These are phyloP conservation scores for Thymelicus lineola DNA, from an alignment of 2,888 invertebrate genomes.

Conservation along the genomic window DNA sequence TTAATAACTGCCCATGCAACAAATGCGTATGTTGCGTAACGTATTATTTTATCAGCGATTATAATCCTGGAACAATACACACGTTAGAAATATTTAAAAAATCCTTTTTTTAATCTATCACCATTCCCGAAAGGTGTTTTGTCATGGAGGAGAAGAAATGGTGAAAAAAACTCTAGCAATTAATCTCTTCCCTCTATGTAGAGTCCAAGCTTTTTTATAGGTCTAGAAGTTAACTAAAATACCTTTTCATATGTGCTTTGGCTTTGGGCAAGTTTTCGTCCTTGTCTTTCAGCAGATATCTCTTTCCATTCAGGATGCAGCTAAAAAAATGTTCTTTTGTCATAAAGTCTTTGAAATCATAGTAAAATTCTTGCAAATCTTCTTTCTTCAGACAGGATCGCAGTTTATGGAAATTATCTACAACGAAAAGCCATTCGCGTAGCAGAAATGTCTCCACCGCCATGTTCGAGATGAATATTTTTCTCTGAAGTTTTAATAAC, in stretches of 20 bases:
- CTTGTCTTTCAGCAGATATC: constrained; percentile 88
- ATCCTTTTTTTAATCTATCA: background rate
- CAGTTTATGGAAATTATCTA: constrained; percentile 40
- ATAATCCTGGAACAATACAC: constrained; percentile 2
- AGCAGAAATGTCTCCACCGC: background rate
- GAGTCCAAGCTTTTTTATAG: too few relatives aligned
- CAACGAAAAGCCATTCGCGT: background rate
- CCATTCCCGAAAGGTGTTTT: too few relatives aligned
- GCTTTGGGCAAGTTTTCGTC: constrained; percentile 57
- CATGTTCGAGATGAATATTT: background rate
- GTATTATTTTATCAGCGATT: background rate
- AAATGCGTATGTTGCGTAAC: background rate
- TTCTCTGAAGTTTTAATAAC: constrained; percentile 84
- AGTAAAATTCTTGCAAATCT: constrained; percentile 85
- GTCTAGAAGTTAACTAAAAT: background rate
- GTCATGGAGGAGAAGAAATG: too few relatives aligned
- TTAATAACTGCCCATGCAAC: background rate
- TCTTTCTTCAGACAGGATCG: constrained; percentile 73
- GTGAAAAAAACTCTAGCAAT: too few relatives aligned
- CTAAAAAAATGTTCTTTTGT: constrained; percentile 73
- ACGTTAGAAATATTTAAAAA: background rate
- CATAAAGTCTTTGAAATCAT: constrained; percentile 77
- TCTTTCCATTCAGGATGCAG: constrained; percentile 67
- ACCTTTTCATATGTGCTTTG: constrained; percentile 2
- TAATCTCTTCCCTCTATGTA: too few relatives aligned